Conservation (phyloP, 2,797 vertebrate genomes). For the Pseudochromis fuscus region DNA sequence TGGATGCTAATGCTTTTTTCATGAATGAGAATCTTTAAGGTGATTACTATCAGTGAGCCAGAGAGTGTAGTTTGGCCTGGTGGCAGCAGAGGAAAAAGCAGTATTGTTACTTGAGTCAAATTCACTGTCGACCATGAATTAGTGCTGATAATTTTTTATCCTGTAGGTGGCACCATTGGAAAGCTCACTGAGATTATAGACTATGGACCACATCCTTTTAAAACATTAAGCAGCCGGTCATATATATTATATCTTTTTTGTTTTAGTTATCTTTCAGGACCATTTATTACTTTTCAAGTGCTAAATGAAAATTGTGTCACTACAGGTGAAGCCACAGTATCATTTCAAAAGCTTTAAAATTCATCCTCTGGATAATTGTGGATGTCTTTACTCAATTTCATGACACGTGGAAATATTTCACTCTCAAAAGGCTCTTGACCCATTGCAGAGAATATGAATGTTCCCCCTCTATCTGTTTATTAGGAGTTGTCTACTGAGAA, state of each 20-base stretch:
- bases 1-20: background rate
- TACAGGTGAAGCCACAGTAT: background rate
- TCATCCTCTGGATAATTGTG: background rate
- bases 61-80: background rate
- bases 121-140: background rate
- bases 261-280: no score
- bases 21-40: background rate
- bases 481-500: conserved; percentile 92
- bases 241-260: no score
- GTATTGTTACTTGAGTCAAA: no score
- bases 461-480: conserved; percentile 15
- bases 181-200: background rate
- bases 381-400: background rate
- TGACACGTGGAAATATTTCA: background rate
- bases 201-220: background rate
- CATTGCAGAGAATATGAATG: background rate
- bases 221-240: background rate
- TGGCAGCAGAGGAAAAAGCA: background rate
- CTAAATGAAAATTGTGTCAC: background rate
- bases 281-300: background rate
- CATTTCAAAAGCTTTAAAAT: background rate
- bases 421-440: conserved; percentile 7
- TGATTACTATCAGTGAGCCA: background rate
- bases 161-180: conserved; percentile 60
- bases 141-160: conserved; percentile 24